Conservation (phyloP, 2,888 invertebrate species). For the Polia nebulosa region DNA sequence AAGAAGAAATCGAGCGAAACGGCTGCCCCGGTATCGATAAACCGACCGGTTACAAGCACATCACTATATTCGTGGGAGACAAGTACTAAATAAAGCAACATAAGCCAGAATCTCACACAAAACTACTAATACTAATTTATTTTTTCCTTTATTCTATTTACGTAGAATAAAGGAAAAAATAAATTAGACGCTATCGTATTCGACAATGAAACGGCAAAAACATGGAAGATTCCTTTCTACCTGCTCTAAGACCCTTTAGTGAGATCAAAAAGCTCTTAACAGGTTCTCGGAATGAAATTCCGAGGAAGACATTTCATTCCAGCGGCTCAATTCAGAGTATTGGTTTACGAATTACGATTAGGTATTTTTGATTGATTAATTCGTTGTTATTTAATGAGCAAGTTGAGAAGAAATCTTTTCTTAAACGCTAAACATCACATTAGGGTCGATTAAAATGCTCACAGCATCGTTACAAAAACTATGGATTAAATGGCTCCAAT, state of each 20-base stretch:
- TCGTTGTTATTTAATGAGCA: slow-evolving; percentile 36
- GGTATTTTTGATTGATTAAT: slow-evolving; percentile 53
- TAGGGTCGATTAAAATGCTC: slow-evolving; percentile 44
- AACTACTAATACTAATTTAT: no score
- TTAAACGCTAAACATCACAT: slow-evolving; percentile 20
- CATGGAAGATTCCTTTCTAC: slow-evolving; percentile 73
- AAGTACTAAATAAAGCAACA: slow-evolving; percentile 72
- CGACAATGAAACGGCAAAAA: slow-evolving; percentile 77
- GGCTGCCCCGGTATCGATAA: slow-evolving; percentile 76
- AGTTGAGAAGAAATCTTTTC: slow-evolving; percentile 21
- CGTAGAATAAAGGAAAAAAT: slow-evolving; percentile 74
- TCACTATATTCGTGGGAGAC: slow-evolving; percentile 80
- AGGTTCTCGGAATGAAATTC: slow-evolving; percentile 74
- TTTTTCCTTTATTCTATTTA: no score
- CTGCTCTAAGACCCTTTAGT: slow-evolving; percentile 74
- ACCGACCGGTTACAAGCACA: slow-evolving; percentile 75
- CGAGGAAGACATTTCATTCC: slow-evolving; percentile 62
- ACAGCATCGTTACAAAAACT: slow-evolving; percentile 33
- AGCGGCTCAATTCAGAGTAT: slow-evolving; percentile 71
- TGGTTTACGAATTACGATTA: slow-evolving; percentile 44
- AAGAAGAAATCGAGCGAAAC: slow-evolving; percentile 83
- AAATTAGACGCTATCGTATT: slow-evolving; percentile 74
- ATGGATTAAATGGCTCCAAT: slow-evolving; percentile 43
- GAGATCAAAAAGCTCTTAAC: slow-evolving; percentile 71
- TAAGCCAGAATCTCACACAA: slow-evolving; percentile 62